Base-by-base conservation (phyloP, 2,888 invertebrate genomes). In the Orthosia incerta region DNA sequence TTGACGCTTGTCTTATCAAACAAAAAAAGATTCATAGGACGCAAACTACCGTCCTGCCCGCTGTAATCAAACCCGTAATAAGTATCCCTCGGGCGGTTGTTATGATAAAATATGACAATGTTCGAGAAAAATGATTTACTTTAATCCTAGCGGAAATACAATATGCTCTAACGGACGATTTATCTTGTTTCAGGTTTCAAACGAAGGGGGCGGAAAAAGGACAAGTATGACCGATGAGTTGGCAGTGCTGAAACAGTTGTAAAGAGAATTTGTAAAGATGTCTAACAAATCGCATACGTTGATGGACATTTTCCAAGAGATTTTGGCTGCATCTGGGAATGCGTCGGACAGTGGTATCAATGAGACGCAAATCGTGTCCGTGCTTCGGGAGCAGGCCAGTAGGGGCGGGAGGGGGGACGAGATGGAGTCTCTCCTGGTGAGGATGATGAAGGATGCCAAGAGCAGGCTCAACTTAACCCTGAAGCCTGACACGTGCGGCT, bases 271-370 rank as follows among this genome's bases (percentile, higher is more conserved):
- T 53, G 57, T 62, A 50, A 94, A 90, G 74, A 96, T 96, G 96
- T 85, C 94, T 73, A 95, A 95, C 88, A 94, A 93, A 87, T 92
- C 95, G 61, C 95, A 94, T 60, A 93, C 92, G 9, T 89, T 95
- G 55, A 79, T 94, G 88, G 93, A 95, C 48, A 95, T 96, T 83
- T 96, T 96, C 91, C 94, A 95, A 90, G 94, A 95, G 80, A 95
- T 95, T 39, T 88, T 95, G 2, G 95, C 95, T 0, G 95, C 95
- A 15, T 95, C 95, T n/a, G 95, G 94, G 0, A 95, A 95, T 75
- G 91, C 93, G 0, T 91, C 95, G 1, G 93, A 94, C 7, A 90
- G 76, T 20, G 86, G 82, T 18, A 91, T 95, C 69, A 95, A 96
- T 87, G 94, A 95, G 80, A 93, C 93, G 1, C 93, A 94, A 78